These are phyloP conservation scores for Phrixothrix hirtus DNA, from an alignment of 2,888 invertebrate genomes.

Conservation along the genomic window DNA sequence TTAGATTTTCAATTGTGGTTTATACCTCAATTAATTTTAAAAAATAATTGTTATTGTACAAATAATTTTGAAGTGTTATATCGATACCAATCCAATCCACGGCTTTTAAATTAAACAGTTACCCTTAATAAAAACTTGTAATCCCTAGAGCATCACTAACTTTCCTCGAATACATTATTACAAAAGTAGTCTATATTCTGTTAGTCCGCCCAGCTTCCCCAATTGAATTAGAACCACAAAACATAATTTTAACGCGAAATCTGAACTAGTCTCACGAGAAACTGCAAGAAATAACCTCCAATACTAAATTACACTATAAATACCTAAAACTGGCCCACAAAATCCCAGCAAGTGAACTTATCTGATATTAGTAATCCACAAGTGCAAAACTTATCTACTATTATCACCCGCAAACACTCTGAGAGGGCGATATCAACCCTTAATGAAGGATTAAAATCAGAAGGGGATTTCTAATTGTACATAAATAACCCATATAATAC, in stretches of 20 bases:
- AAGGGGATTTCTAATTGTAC: slow-evolving; percentile 26
- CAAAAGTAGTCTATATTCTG: slow-evolving; percentile 2
- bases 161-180: slow-evolving; percentile 6
- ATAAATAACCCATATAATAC: too few relatives aligned
- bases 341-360: slow-evolving; percentile 32
- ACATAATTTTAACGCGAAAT: slow-evolving; percentile 15
- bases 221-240: slow-evolving; percentile 25
- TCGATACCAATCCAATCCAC: too few relatives aligned
- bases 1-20: not conserved
- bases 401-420: slow-evolving; percentile 35
- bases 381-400: slow-evolving; percentile 41
- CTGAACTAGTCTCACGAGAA: slow-evolving; percentile 17
- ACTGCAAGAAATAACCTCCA: slow-evolving; percentile 25
- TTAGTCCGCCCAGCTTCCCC: not conserved
- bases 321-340: slow-evolving; percentile 32
- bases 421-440: slow-evolving; percentile 17
- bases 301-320: slow-evolving; percentile 35
- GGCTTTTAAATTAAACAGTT: too few relatives aligned
- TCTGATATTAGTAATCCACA: slow-evolving; percentile 37
- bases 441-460: slow-evolving; percentile 29
- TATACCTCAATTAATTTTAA: not conserved
- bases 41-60: not conserved
- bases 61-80: too few relatives aligned
- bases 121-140: slow-evolving; percentile 1
- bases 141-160: slow-evolving; percentile 1